Evolutionary conservation across 2,797 vertebrate genomes (phyloP).

Genomic region (Helarctos malayanus): DNA sequence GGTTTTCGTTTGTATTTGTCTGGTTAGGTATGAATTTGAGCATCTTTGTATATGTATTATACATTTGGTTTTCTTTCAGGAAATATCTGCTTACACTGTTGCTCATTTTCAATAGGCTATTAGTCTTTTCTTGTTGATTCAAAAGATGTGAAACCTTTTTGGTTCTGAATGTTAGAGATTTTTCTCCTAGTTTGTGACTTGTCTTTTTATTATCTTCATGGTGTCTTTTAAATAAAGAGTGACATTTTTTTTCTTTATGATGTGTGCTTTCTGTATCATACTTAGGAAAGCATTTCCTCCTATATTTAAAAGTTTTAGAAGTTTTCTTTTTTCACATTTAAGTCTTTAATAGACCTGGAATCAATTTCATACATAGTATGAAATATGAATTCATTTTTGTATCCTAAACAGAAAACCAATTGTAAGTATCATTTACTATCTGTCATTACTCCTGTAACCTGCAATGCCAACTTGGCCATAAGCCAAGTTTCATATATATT

Average conservation of each 20-base stretch:
- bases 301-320: not conserved
- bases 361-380: not conserved
- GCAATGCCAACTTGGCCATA: not conserved
- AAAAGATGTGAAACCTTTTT: not conserved
- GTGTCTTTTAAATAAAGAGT: not conserved
- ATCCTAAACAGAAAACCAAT: conserved; percentile 30
- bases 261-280: not conserved
- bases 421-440: not conserved
- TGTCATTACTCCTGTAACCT: not conserved
- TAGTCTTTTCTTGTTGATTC: not conserved
- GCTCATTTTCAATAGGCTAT: not conserved
- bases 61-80: not conserved
- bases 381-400: not conserved
- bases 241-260: not conserved
- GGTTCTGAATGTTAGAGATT: not conserved
- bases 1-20: not conserved
- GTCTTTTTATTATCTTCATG: not conserved
- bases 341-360: not conserved
- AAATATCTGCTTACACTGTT: not conserved
- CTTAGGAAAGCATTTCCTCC: not conserved
- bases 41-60: not conserved
- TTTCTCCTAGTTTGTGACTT: not conserved
- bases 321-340: conserved; percentile 45
- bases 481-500: not conserved
- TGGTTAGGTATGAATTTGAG: not conserved